These are phyloP conservation scores for Nymphicus hollandicus DNA, from an alignment of 2,113 vertebrate species.

Conservation along the genomic window DNA sequence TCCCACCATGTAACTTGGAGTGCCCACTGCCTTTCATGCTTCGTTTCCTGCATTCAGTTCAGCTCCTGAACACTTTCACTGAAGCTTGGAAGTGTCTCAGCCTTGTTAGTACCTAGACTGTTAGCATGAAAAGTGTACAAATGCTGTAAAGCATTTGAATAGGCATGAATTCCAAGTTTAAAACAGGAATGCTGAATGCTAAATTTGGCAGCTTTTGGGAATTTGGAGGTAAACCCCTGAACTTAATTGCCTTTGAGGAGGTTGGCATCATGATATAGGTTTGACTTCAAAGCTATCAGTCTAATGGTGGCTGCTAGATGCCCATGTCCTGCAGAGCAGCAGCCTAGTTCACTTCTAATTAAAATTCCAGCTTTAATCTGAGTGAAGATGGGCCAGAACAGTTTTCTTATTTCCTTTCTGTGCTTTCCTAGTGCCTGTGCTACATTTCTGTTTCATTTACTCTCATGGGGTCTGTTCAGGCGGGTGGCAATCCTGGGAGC, in stretches of 20 bases:
- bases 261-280: not conserved
- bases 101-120: not conserved
- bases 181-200: not conserved
- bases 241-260: not conserved
- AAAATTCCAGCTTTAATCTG: not conserved
- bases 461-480: not conserved
- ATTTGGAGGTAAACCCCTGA: not conserved
- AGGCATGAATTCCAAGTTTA: not conserved
- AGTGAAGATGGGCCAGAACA: not conserved
- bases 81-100: not conserved
- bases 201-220: not conserved
- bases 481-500: accelerated
- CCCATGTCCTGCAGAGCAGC: not conserved
- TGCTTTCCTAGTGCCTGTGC: not conserved
- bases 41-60: not conserved
- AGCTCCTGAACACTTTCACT: not conserved
- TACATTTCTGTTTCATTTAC: not conserved
- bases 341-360: not conserved
- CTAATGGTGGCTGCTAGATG: not conserved
- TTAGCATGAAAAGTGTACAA: not conserved
- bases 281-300: not conserved
- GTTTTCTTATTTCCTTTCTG: not conserved
- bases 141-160: not conserved
- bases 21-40: not conserved
- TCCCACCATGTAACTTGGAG: not conserved